Base-by-base conservation (phyloP, 2,888 invertebrate species). In the Chorisops tibialis region DNA sequence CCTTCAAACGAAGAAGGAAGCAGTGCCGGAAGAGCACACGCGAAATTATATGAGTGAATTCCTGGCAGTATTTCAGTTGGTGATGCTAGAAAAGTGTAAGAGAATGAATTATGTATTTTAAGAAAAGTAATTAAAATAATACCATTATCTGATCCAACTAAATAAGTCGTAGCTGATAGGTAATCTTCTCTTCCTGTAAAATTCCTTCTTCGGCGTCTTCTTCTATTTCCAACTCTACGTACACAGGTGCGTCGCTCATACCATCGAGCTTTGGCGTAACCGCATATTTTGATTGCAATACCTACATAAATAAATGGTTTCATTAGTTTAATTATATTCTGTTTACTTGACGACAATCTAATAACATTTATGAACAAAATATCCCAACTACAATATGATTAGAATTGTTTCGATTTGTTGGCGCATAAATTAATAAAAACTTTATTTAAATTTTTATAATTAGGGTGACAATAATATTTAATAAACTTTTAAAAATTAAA, bases 11-110 rank as follows among this genome's bases (percentile, higher is more conserved):
- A 81, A 0, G 83, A 79, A 0, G 84, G 84, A 51, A 81, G 79
- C 37, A 73, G 72, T 1, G 56, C 52, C 0, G 81, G 80, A 5
- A 81, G 37, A 19, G 83, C 80, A 71, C 86, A 88, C 11, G 83
- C 82, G 71, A 92, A 91, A 39, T 88, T 88, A 72, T 87, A 92
- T 12, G 80, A 52, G 14, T 45, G 30, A 6, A 5, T 19, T n/a
- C 61, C 61, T 1, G 77, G 73, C 11, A 77, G 69, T 2, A 83
- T 70, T 11, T 66, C 47, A 1, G 74, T 63, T 41, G 67, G 65
- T 43, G 68, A 67, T 41, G 66, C 71, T 73, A 22, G 62, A 60
- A 48, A 43, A 24, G 24, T 4, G 24, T 24, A 24, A 24, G 7
- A 5, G 7, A 24, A 24, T n/a, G n/a, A 24, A 24, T 24, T 24